Conservation (phyloP, 2,888 invertebrate genomes). For the Lasioglossum marginatum region DNA sequence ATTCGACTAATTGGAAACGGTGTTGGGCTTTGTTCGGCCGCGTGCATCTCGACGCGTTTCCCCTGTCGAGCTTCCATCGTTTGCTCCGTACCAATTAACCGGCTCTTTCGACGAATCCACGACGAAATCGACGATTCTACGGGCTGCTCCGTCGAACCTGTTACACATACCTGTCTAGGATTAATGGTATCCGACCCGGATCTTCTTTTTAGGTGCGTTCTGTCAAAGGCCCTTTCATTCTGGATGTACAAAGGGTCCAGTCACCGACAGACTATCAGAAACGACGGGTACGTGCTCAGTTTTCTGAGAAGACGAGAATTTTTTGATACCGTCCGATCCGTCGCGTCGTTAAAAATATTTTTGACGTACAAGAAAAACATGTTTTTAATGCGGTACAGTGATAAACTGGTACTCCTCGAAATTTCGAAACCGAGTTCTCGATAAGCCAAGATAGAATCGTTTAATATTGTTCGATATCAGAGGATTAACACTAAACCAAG, state of each 20-base stretch:
- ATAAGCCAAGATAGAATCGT: no score
- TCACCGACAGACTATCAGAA: neutral
- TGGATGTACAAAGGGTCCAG: neutral
- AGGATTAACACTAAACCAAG: no score
- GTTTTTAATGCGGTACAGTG: no score
- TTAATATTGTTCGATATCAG: no score
- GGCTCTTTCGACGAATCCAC: neutral
- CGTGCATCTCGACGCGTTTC: constrained; percentile 20
- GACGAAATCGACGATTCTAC: neutral
- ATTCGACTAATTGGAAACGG: constrained; percentile 49
- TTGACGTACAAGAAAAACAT: no score
- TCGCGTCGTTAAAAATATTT: no score
- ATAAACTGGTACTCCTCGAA: no score
- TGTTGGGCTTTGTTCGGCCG: constrained; percentile 44
- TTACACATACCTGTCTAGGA: neutral
- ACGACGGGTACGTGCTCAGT: neutral
- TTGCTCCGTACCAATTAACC: constrained; percentile 20
- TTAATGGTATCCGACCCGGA: neutral
- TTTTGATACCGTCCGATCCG: no score
- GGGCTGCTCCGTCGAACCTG: neutral
- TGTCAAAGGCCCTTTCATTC: neutral
- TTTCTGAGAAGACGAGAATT: no score
- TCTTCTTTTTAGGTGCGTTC: neutral
- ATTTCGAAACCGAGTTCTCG: no score
- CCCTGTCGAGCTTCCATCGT: neutral